Percentiles rank a stretch among this genome's conserved stretches.
phyloP scores from a whole-genome alignment of 2,888 invertebrate species.

The Xestia c-nigrum region DNA sequence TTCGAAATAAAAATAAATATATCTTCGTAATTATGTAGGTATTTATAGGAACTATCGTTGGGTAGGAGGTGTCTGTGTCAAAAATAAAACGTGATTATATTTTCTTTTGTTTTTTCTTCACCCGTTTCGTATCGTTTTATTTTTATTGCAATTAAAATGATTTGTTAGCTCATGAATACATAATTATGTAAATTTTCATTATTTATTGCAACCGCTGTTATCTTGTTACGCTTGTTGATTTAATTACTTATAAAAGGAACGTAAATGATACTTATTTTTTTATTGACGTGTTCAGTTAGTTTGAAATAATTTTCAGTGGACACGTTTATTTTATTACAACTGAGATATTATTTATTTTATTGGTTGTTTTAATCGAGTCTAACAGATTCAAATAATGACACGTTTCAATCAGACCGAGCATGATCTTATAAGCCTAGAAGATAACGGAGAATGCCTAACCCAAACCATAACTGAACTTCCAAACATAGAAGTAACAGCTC shows the following conservation, averaged over 20 bases:
- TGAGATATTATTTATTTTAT: neutral
- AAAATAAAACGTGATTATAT: slow-evolving; percentile 59
- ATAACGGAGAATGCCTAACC: neutral
- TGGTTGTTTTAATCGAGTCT: neutral
- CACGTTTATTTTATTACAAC: neutral
- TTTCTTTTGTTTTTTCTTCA: slow-evolving; percentile 64
- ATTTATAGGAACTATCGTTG: slow-evolving; percentile 91
- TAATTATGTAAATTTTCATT: neutral
- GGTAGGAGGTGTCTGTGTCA: slow-evolving; percentile 88
- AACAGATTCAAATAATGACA: neutral
- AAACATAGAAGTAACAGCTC: neutral
- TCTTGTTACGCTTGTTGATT: slow-evolving; percentile 22
- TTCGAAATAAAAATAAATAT: slow-evolving; percentile 87
- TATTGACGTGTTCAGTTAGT: neutral
- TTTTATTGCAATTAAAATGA: neutral
- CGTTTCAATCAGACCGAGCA: neutral
- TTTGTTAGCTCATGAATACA: slow-evolving; percentile 2
- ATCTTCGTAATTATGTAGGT: slow-evolving; percentile 89
- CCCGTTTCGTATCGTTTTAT: slow-evolving; percentile 67
- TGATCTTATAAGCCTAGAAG: neutral
- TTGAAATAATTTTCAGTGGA: neutral
- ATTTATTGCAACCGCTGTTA: neutral
- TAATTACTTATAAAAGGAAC: neutral
- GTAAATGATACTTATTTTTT: neutral
- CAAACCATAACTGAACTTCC: neutral